phyloP scores from a whole-genome alignment of 2,797 vertebrate species.

The Euthynnus affinis region DNA sequence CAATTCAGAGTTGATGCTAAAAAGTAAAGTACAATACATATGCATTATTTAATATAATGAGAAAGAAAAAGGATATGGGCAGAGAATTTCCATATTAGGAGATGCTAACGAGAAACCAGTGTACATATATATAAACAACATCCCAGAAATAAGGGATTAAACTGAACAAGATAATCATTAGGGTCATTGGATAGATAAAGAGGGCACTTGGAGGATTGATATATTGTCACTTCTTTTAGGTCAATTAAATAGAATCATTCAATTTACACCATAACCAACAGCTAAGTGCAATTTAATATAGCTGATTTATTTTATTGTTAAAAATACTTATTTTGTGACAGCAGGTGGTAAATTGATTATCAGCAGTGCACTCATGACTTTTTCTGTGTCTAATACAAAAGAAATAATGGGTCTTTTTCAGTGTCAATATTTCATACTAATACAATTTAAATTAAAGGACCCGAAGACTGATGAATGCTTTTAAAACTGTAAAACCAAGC shows the following conservation, averaged over 20 bases:
- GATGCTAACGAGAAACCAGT: constrained; percentile 1
- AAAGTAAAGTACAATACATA: not conserved
- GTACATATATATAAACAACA: not conserved
- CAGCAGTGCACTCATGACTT: too few relatives aligned
- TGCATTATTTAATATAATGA: not conserved
- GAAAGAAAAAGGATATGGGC: too few relatives aligned
- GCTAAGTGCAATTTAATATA: not conserved
- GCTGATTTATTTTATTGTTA: not conserved
- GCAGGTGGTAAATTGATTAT: not conserved
- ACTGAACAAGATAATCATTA: not conserved
- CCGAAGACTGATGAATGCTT: not conserved
- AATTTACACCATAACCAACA: not conserved
- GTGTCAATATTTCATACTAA: not conserved
- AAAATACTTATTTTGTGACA: not conserved
- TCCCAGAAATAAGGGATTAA: not conserved
- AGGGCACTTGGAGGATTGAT: not conserved
- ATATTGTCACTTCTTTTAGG: not conserved
- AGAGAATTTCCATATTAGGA: not conserved
- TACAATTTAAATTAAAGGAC: not conserved
- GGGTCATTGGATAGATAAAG: not conserved
- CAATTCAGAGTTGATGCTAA: not conserved
- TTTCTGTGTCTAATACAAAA: not conserved
- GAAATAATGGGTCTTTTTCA: not conserved
- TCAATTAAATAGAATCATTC: not conserved
- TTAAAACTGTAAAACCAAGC: not conserved